phyloP scores from a whole-genome alignment of 1,140 invertebrate species.

The Cydia fagiglandana region DNA sequence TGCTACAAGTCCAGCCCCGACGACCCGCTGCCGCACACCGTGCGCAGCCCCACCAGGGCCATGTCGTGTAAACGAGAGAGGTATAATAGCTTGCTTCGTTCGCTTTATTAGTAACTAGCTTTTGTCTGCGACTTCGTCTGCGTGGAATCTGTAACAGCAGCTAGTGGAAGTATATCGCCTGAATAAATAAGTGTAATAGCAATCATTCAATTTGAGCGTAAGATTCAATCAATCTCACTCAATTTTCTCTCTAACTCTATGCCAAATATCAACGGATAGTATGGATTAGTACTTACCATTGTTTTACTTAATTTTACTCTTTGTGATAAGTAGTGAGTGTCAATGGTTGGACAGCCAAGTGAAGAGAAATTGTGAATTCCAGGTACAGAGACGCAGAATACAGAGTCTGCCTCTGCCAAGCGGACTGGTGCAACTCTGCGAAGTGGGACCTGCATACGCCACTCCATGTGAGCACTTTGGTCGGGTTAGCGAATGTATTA shows the following conservation, averaged over 20 bases:
- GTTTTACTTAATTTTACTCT: too few relatives aligned
- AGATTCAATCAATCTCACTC: too few relatives aligned
- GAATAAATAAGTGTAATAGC: too few relatives aligned
- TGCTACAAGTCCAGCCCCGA: conserved; percentile 54
- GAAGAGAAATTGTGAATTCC: too few relatives aligned
- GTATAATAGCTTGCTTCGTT: conserved; percentile 54
- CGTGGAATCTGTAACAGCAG: too few relatives aligned
- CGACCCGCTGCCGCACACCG: conserved; percentile 44
- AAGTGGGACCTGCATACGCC: neutral
- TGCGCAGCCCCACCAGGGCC: conserved; percentile 52
- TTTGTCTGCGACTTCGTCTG: too few relatives aligned
- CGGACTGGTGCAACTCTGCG: conserved; percentile 63
- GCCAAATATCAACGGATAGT: too few relatives aligned
- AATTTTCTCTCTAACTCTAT: too few relatives aligned
- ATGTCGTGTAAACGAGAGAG: conserved; percentile 64
- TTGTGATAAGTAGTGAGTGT: too few relatives aligned
- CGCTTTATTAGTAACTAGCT: conserved; percentile 44
- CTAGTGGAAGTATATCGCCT: too few relatives aligned
- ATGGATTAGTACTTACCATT: too few relatives aligned
- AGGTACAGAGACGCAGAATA: conserved; percentile 63
- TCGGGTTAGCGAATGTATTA: conserved; percentile 5
- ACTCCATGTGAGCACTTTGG: neutral
- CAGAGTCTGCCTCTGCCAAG: conserved; percentile 65
- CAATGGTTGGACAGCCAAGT: conserved; percentile 41
- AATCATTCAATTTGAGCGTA: too few relatives aligned